A percentile compares a stretch with the other conserved stretches of the same genome.
These are phyloP conservation scores for Trissoscelio sp. DNA, from an alignment of 2,888 invertebrate genomes.

Conservation along the genomic window DNA sequence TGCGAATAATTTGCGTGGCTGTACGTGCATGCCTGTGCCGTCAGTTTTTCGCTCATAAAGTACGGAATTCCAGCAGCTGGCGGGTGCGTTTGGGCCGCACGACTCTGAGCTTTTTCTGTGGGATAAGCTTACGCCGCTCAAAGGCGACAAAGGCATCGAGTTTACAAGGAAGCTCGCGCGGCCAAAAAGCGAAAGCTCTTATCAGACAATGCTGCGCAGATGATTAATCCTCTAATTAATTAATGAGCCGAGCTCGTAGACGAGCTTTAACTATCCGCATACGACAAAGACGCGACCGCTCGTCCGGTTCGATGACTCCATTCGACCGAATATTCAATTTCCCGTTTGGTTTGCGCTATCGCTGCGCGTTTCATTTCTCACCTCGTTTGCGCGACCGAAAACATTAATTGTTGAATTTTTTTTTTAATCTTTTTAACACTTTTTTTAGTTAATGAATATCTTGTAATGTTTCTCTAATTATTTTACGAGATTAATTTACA, in stretches of 20 bases:
- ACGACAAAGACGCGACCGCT: slow-evolving; percentile 16
- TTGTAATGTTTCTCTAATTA: too few relatives aligned
- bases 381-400: neutral
- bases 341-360: slow-evolving; percentile 7
- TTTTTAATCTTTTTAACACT: too few relatives aligned
- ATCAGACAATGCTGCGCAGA: slow-evolving; percentile 46
- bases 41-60: slow-evolving; percentile 57
- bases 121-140: slow-evolving; percentile 22
- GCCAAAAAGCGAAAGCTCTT: slow-evolving; percentile 39
- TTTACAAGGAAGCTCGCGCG: slow-evolving; percentile 17
- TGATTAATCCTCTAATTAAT: slow-evolving; percentile 56
- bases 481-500: too few relatives aligned
- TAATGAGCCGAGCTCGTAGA: slow-evolving; percentile 26
- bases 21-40: slow-evolving; percentile 47
- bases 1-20: slow-evolving; percentile 61
- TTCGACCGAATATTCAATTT: slow-evolving; percentile 15
- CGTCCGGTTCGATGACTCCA: slow-evolving; percentile 28
- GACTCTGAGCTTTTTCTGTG: slow-evolving; percentile 43
- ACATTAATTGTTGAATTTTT: neutral
- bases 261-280: neutral
- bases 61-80: slow-evolving; percentile 50
- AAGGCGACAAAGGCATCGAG: slow-evolving; percentile 51
- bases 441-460: too few relatives aligned
- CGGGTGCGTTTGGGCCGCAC: slow-evolving; percentile 43
- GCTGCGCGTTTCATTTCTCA: neutral